Evolutionary conservation across 1,140 invertebrate species (phyloP).

Genomic region (Drosophila bipectinata): DNA sequence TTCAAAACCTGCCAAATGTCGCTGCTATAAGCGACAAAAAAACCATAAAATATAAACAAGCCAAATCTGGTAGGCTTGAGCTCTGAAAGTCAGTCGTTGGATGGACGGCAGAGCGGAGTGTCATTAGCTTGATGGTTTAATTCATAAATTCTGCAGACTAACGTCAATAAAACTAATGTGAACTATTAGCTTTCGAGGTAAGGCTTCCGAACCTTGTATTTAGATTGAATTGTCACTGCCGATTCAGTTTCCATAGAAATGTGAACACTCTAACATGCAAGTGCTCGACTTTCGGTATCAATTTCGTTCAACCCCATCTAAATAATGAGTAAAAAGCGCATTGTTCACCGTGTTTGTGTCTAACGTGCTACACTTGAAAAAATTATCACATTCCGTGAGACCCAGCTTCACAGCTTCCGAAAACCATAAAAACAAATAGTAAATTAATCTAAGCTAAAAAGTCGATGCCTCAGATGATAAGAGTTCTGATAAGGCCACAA

Average conservation of each 20-base stretch:
- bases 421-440: not conserved
- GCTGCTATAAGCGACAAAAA: slow-evolving; percentile 8
- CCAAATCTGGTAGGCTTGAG: slow-evolving; percentile 9
- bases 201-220: not conserved
- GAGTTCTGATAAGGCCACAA: slow-evolving; percentile 10
- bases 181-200: too few relatives aligned
- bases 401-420: not conserved
- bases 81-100: slow-evolving; percentile 19
- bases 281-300: slow-evolving; percentile 15
- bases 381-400: not conserved
- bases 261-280: not conserved
- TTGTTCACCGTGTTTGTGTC: slow-evolving; percentile 1
- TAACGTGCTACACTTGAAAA: not conserved
- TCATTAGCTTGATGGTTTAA: slow-evolving; percentile 5
- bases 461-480: not conserved
- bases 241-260: slow-evolving; percentile 1
- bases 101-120: slow-evolving; percentile 2
- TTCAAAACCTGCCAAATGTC: slow-evolving; percentile 25
- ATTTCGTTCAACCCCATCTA: slow-evolving; percentile 1
- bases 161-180: too few relatives aligned
- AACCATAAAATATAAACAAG: not conserved
- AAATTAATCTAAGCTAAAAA: not conserved
- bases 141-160: not conserved
- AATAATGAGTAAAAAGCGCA: slow-evolving; percentile 7
- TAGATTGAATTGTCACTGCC: not conserved